Evolutionary conservation across 2,888 invertebrate genomes (phyloP).

Genomic region (Pristionchus arcanus): DNA sequence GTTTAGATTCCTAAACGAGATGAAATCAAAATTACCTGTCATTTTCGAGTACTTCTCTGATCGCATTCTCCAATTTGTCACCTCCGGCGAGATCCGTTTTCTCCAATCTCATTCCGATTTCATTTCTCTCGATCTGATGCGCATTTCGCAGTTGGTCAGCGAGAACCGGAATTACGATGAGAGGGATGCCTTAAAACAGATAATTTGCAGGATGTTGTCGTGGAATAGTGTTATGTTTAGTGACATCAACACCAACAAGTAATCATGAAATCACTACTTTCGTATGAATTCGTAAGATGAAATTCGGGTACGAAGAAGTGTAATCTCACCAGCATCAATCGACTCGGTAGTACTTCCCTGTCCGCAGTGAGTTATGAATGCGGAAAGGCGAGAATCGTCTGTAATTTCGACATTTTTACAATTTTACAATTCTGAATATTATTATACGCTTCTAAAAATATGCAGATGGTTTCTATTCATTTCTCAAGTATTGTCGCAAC

Average conservation of each 20-base stretch:
- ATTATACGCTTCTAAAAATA: too few relatives aligned
- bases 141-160: slow-evolving; percentile 26
- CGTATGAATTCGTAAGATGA: too few relatives aligned
- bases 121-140: slow-evolving; percentile 4
- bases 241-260: too few relatives aligned
- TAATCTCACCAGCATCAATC: not conserved
- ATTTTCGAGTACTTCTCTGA: not conserved
- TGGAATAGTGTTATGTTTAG: too few relatives aligned
- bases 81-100: slow-evolving; percentile 1
- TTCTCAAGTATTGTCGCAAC: not conserved
- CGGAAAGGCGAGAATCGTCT: slow-evolving; percentile 51
- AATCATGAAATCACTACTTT: too few relatives aligned
- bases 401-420: not conserved
- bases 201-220: too few relatives aligned
- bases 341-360: slow-evolving; percentile 42
- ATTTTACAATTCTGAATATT: not conserved
- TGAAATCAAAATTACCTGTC: too few relatives aligned
- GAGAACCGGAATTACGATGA: slow-evolving; percentile 23
- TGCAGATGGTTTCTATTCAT: too few relatives aligned
- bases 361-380: slow-evolving; percentile 43
- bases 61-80: not conserved
- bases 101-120: not conserved
- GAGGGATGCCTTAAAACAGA: slow-evolving; percentile 40
- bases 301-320: not conserved
- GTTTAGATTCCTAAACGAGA: too few relatives aligned